These are phyloP conservation scores for Malacoraja senta DNA, from an alignment of 2,797 vertebrate species.

Conservation along the genomic window DNA sequence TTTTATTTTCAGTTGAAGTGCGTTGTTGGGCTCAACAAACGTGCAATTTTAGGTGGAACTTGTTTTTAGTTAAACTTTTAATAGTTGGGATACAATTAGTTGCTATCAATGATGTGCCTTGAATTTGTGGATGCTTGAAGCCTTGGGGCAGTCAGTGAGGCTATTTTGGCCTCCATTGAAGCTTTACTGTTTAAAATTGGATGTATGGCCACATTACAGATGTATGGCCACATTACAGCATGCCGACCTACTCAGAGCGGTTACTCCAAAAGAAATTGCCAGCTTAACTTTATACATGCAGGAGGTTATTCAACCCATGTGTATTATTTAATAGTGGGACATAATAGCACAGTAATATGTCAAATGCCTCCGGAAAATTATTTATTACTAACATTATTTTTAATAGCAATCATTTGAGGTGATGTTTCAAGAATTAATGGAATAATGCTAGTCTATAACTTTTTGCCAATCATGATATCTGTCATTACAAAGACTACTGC, in stretches of 20 bases:
- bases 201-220: not conserved
- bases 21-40: not conserved
- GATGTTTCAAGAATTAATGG: not conserved
- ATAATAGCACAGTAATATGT: not conserved
- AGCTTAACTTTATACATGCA: not conserved
- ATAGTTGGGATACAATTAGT: not conserved
- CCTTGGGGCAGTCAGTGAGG: not conserved
- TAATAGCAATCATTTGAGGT: not conserved
- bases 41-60: not conserved
- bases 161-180: not conserved
- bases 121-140: not conserved
- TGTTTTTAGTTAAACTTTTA: not conserved
- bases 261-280: not conserved
- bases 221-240: not conserved
- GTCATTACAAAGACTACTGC: not conserved
- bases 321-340: not conserved
- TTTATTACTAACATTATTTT: not conserved
- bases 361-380: not conserved
- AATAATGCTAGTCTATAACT: not conserved
- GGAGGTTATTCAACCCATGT: not conserved
- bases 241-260: not conserved
- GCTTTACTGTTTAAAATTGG: not conserved
- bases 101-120: not conserved
- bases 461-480: not conserved
- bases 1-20: not conserved